Evolutionary conservation across 2,113 vertebrate genomes (phyloP).

Genomic region (Paratilapia polleni): DNA sequence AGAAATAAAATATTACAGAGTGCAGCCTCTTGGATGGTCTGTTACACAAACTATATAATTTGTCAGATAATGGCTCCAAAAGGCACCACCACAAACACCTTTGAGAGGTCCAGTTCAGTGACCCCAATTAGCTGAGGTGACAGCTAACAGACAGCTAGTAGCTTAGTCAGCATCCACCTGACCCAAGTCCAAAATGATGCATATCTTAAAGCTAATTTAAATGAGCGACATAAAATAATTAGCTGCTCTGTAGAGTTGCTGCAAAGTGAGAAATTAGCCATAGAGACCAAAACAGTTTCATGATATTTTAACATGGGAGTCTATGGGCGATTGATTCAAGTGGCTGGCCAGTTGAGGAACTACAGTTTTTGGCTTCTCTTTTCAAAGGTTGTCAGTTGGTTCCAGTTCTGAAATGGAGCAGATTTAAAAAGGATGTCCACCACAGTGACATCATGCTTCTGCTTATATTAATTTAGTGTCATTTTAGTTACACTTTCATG

Average conservation of each 20-base stretch:
- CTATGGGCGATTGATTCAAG: neutral
- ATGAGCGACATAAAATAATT: neutral
- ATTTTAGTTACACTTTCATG: conserved; percentile 11
- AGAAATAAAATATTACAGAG: neutral
- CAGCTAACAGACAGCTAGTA: neutral
- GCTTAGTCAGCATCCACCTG: neutral
- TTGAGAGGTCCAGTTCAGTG: neutral
- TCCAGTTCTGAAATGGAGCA: conserved; percentile 38
- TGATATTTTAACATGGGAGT: neutral
- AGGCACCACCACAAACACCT: neutral
- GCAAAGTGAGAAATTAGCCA: too few species aligned
- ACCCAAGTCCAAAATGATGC: neutral
- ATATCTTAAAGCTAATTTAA: neutral
- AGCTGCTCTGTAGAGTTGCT: too few species aligned
- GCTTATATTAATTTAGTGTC: conserved; percentile 22
- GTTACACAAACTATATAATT: too few species aligned
- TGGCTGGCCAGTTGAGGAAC: neutral
- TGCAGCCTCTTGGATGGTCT: neutral
- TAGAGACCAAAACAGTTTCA: neutral
- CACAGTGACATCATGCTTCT: conserved; percentile 4
- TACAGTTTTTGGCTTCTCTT: neutral
- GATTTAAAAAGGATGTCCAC: conserved; percentile 24
- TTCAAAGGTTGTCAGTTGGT: neutral
- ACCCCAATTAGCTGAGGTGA: neutral
- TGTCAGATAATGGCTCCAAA: neutral